These are phyloP conservation scores for Colletes gigas DNA, from an alignment of 1,140 invertebrate genomes.

Conservation along the genomic window DNA sequence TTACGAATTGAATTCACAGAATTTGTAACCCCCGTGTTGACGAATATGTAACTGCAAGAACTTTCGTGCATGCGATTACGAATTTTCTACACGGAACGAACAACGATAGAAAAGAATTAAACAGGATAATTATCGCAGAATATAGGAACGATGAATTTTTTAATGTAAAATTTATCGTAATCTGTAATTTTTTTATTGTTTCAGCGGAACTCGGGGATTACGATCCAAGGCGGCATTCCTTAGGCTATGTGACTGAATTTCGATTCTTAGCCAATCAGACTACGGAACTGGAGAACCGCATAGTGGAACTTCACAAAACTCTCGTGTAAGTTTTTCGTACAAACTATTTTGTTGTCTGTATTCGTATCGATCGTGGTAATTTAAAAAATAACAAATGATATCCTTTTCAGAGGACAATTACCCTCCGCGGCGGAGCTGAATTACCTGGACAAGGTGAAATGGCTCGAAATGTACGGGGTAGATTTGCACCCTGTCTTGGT, in stretches of 20 bases:
- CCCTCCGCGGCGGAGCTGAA: constrained; percentile 87
- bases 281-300: constrained; percentile 92
- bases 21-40: background rate
- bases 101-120: too few relatives aligned
- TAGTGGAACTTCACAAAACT: constrained; percentile 94
- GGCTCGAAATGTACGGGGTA: constrained; percentile 92
- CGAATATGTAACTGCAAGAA: background rate
- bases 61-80: background rate
- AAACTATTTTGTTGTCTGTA: background rate
- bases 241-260: constrained; percentile 98
- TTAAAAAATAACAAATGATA: background rate
- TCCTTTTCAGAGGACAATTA: constrained; percentile 84
- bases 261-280: constrained; percentile 96
- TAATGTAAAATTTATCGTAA: background rate
- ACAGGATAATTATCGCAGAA: background rate
- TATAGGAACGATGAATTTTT: background rate
- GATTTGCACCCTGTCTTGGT: constrained; percentile 91
- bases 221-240: constrained; percentile 92
- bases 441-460: constrained; percentile 91
- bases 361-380: background rate
- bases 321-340: constrained; percentile 85
- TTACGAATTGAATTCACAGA: background rate
- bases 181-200: constrained; percentile 53
- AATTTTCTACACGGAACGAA: background rate
- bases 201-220: constrained; percentile 98